A percentile compares a stretch with the other conserved stretches of the same genome.
phyloP scores from a whole-genome alignment of 1,140 invertebrate genomes.

The Episyrphus balteatus region DNA sequence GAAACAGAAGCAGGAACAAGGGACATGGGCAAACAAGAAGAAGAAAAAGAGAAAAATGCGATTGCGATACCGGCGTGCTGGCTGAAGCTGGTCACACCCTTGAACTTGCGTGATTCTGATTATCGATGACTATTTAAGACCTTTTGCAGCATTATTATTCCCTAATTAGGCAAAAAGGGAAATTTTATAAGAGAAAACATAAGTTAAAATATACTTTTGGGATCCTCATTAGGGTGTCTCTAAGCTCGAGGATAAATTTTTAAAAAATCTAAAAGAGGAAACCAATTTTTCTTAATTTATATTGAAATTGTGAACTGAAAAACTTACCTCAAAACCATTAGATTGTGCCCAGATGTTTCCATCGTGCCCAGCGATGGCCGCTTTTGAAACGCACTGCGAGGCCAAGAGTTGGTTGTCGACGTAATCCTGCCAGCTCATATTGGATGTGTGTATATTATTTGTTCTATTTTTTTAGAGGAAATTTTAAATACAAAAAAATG shows the following conservation, averaged over 20 bases:
- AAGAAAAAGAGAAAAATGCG: background rate
- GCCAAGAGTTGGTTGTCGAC: slow-evolving; percentile 93
- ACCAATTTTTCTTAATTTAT: background rate
- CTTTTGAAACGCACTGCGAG: slow-evolving; percentile 83
- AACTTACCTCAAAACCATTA: slow-evolving; percentile 79
- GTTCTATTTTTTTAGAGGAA: background rate
- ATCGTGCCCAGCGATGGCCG: slow-evolving; percentile 87
- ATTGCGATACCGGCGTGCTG: background rate
- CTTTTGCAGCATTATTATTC: too few relatives aligned
- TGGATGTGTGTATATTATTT: slow-evolving; percentile 20
- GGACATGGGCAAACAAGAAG: too few relatives aligned
- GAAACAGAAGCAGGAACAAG: too few relatives aligned
- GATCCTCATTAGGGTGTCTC: too few relatives aligned
- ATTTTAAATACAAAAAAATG: too few relatives aligned
- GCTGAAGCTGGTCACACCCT: slow-evolving; percentile 29
- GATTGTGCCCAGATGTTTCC: slow-evolving; percentile 92
- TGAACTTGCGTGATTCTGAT: slow-evolving; percentile 21
- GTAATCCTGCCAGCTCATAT: slow-evolving; percentile 97
- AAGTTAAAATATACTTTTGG: too few relatives aligned
- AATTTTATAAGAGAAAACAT: too few relatives aligned
- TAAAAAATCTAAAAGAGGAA: too few relatives aligned
- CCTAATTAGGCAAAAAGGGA: too few relatives aligned
- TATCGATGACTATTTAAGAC: too few relatives aligned
- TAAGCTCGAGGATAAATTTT: too few relatives aligned
- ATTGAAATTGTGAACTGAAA: background rate